Evolutionary conservation across 2,888 invertebrate species (phyloP), one percentile per base, ranked within the genome.

Genomic region (Melikaiella ostensackeni): DNA sequence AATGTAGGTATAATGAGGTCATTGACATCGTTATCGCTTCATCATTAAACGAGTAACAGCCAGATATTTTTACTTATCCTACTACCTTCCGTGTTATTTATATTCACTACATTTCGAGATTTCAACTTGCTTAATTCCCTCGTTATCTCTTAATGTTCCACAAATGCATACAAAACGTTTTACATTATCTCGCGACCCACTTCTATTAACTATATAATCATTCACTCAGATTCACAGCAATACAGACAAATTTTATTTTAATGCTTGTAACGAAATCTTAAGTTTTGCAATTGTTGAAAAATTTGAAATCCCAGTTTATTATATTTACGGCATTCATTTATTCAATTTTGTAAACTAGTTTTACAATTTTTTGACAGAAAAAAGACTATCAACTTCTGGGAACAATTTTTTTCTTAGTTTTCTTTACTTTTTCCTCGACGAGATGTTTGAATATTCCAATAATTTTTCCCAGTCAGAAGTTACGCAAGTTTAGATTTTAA

Each of bases 21-120:
- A 38, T 35, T 38, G 38, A 35, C 64, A 64, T 27, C 57, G 74
- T 30, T 74, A 33, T 55, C 55, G 33, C 50, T 64, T 64, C 75
- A 66, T 55, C 27, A 42, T 63, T 73, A 46, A 70, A 75, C 55
- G 76, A 75, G 73, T 74, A 61, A 46, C 75, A 35, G 50, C 77
- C 61, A 61, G 57, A 75, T 74, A 61, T 59, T 78, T 76, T 76
- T 33, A 70, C 70, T 78, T 75, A 80, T 63, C 46, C 76, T 78
- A 80, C 73, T 30, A 57, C 21, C 21, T 30, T 59, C 59, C 70
- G 63, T 74, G 59, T 55, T 79, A 76, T 75, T 77, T 79, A 81
- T 64, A 62, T 61, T 74, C 76, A 24, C 80, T 78, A 77, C 70
- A 38, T 46, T 70, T 75, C 80, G 75, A 46, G 46, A 50, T 75